Evolutionary conservation across 2,797 vertebrate species (phyloP).

Genomic region (Artibeus lituratus): DNA sequence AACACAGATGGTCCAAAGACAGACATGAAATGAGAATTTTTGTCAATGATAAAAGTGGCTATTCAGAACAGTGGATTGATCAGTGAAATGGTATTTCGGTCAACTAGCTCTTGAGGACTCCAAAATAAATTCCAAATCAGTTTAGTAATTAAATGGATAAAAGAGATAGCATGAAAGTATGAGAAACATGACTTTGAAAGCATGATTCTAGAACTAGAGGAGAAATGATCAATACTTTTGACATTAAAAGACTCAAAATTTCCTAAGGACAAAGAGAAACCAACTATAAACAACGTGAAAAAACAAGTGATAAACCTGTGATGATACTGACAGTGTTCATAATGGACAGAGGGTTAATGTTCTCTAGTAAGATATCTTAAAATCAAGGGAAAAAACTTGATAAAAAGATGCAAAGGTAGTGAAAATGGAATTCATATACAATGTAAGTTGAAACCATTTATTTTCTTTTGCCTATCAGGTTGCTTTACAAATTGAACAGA

Average conservation of each 20-base stretch:
- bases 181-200: neutral
- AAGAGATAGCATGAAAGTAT: neutral
- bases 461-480: neutral
- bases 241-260: neutral
- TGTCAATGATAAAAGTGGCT: neutral
- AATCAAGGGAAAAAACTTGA: neutral
- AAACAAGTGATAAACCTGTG: neutral
- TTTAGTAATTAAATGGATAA: neutral
- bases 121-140: neutral
- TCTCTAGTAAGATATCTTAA: conserved; percentile 21
- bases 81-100: neutral
- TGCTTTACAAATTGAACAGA: neutral
- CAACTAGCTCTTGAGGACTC: neutral
- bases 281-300: neutral
- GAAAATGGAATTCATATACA: neutral
- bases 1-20: neutral
- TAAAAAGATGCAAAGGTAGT: neutral
- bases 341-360: neutral
- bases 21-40: neutral
- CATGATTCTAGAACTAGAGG: neutral
- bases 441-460: neutral
- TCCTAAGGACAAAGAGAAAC: neutral
- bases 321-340: neutral
- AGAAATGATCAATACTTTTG: neutral
- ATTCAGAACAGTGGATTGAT: neutral